A percentile compares a stretch with the other conserved stretches of the same genome.
These are phyloP conservation scores for Podabrus alpinus DNA, from an alignment of 2,888 invertebrate genomes.

Conservation along the genomic window DNA sequence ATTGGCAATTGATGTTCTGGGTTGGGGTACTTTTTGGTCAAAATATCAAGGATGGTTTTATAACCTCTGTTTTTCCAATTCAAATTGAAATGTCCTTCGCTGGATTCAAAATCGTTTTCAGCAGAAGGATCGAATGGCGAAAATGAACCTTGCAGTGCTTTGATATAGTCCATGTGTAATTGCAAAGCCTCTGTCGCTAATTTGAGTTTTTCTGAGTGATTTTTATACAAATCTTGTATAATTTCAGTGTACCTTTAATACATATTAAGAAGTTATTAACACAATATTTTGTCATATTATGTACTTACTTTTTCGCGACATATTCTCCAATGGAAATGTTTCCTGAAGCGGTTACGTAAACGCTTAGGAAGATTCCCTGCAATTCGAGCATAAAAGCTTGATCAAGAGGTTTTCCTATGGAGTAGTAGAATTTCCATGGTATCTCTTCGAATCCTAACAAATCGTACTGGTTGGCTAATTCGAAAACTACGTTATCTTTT, in stretches of 20 bases:
- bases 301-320: conserved; percentile 44
- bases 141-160: conserved; percentile 57
- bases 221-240: neutral
- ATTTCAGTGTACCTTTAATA: neutral
- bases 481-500: conserved; percentile 45
- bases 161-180: neutral
- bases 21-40: conserved; percentile 57
- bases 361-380: conserved; percentile 36
- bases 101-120: conserved; percentile 63
- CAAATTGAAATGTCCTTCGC: conserved; percentile 39
- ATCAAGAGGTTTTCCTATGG: conserved; percentile 41
- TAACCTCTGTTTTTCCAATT: conserved; percentile 77
- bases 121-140: conserved; percentile 70
- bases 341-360: conserved; percentile 36
- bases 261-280: neutral
- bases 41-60: conserved; percentile 65
- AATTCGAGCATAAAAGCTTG: conserved; percentile 41
- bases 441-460: conserved; percentile 35
- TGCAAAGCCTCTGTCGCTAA: neutral
- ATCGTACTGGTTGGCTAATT: conserved; percentile 45
- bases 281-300: neutral
- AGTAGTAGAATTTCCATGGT: conserved; percentile 39
- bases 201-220: neutral
- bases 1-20: conserved; percentile 37
- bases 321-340: conserved; percentile 45